Percentiles rank a stretch among this genome's conserved stretches.
Conservation (phyloP, 2,797 vertebrate genomes). For the Gephyroberyx darwinii region DNA sequence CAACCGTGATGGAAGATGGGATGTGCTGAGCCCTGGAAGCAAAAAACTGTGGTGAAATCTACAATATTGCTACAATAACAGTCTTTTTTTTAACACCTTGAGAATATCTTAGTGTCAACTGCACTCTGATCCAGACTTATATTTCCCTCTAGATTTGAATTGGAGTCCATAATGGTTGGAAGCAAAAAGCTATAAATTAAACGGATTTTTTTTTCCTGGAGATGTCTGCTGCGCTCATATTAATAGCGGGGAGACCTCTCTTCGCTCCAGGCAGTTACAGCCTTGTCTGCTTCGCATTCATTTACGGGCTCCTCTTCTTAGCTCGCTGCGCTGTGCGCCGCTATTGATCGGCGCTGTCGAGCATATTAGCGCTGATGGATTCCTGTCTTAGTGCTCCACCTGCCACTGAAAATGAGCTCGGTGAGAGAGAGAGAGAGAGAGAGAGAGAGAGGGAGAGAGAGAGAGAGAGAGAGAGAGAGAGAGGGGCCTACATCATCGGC, state of each 20-base stretch:
- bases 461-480: conserved; percentile 9
- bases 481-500: conserved; percentile 25
- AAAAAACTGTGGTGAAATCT: conserved; percentile 27
- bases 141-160: conserved; percentile 55
- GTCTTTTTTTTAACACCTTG: conserved; percentile 39
- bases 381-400: conserved; percentile 45
- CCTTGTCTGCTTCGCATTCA: conserved; percentile 56
- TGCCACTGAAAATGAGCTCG: conserved; percentile 53
- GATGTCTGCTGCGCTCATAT: conserved; percentile 60
- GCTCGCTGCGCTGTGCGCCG: conserved; percentile 43
- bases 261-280: conserved; percentile 57
- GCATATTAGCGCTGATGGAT: conserved; percentile 66
- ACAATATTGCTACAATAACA: conserved; percentile 42
- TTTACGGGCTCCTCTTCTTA: conserved; percentile 58
- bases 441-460: conserved; percentile 13
- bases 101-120: conserved; percentile 44
- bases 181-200: conserved; percentile 64
- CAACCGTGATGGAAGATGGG: conserved; percentile 57
- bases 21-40: conserved; percentile 45
- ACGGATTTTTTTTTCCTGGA: conserved; percentile 50
- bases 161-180: conserved; percentile 52
- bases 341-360: conserved; percentile 64
- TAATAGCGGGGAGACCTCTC: conserved; percentile 57
- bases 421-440: conserved; percentile 12
- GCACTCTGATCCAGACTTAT: conserved; percentile 34